Base-by-base conservation (phyloP, 2,113 vertebrate genomes). In the Osmerus mordax region DNA sequence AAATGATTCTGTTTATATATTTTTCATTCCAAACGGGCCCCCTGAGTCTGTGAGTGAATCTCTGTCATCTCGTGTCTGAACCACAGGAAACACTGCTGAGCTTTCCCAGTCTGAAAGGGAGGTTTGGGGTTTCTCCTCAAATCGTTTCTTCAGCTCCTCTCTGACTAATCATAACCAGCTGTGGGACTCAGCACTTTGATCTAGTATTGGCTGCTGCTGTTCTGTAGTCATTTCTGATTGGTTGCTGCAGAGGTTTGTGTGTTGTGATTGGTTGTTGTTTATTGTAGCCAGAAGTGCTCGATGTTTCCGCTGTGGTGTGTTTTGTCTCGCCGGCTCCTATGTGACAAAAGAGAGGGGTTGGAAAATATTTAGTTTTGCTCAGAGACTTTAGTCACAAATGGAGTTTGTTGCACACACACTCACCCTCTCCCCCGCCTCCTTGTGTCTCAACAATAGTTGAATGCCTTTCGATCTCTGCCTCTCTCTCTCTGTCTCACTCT, bases 81-180 rank as follows among this genome's bases (percentile, higher is more conserved):
- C 18, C 18, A 41, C 15, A 65, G 16, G 28, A 41, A n/a, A 18
- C 28, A 64, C 62, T n/a, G 3, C 65, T 65, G 32, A 60, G 67
- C 16, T 51, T 65, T 29, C 16, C 9, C 63, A 75, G 47, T 53
- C 8, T 1, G 25, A 51, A 29, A 51, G 56, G 19, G 41, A 63
- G 54, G 41, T 11, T 32, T 47, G 51, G 51, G 28, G 67, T 52
- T 25, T n/a, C 61, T 51, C 28, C 75, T 4, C 9, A 63, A 41
- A 47, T 69, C 74, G 75, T 81, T 83, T 84, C 65, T 74, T 71
- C 72, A 65, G 60, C 73, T 78, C 67, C 56, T 81, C 80, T 83
- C 73, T 75, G 23, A 23, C 72, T 88, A 80, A 90, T 87, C 82
- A 65, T 77, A 88, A 83, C 71, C 91, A 89, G 84, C 85, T 90